Base-by-base conservation (phyloP, 2,888 invertebrate species). In the Aspidiotus destructor region DNA sequence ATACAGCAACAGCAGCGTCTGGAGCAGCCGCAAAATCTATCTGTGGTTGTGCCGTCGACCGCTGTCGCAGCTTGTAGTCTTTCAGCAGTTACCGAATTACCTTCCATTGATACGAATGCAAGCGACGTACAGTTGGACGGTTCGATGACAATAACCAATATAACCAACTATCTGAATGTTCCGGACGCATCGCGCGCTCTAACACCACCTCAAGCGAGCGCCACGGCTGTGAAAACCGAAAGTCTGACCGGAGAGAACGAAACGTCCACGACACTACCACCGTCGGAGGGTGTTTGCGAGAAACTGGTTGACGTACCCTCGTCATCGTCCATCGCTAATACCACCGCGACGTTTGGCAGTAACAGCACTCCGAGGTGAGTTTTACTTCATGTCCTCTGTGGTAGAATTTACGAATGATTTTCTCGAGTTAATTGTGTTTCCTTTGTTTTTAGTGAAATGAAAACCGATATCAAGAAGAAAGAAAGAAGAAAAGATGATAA, bases 381-480 rank as follows among this genome's bases (percentile, higher is more conserved):
- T 28, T 28, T 28, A 28, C 28, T 5, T 28, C 28, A 28, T 28
- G 1, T 5, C 28, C 28, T 28, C 28, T n/a, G n/a, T n/a, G 28
- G 28, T 28, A 28, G 28, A 28, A 28, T 28, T 28, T 1, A 28
- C 5, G 28, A 5, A 28, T 28, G 28, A 48, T n/a, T 6, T 1
- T 48, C n/a, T 11, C 2, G 48, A 48, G 6, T 48, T 48, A 2
- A 48, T 3, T 48, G 6, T n/a, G 1, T 6, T 70, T 69, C 60
- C 5, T 28, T 28, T 28, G 28, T 3, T 28, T 28, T 28, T 28
- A 77, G 76, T 73, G 76, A 80, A 73, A 76, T 77, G 48, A 79
- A 80, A 72, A 77, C 79, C 70, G 81, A 82, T 71, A 82, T 78
- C 72, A 83, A 84, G 74, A 84, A 84, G 76, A 83, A 83, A 74